Evolutionary conservation across 2,888 invertebrate species (phyloP).

Genomic region (Mesorhabditis belari): DNA sequence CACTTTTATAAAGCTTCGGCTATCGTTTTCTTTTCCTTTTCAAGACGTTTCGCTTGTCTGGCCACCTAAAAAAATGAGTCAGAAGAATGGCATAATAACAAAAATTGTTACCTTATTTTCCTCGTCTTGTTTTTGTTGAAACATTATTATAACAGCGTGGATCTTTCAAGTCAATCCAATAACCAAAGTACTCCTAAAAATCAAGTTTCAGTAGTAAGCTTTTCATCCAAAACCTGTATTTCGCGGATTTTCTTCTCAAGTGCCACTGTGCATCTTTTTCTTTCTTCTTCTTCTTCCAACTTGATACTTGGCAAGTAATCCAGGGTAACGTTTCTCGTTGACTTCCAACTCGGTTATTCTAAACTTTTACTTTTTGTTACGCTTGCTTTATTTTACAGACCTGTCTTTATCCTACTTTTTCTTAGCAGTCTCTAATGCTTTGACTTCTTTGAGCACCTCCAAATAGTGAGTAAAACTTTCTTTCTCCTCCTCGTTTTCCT

Average conservation of each 20-base stretch:
- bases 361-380: slow-evolving; percentile 8
- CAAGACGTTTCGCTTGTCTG: slow-evolving; percentile 31
- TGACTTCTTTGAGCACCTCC: slow-evolving; percentile 24
- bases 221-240: too few species aligned
- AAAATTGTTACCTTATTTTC: slow-evolving; percentile 75
- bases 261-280: slow-evolving; percentile 59
- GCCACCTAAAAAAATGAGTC: too few species aligned
- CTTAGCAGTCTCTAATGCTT: slow-evolving; percentile 5
- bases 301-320: slow-evolving; percentile 25
- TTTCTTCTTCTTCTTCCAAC: slow-evolving; percentile 35
- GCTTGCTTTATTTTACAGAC: slow-evolving; percentile 2
- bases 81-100: too few species aligned
- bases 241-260: slow-evolving; percentile 75
- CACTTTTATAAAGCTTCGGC: slow-evolving; percentile 24
- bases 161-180: slow-evolving; percentile 72
- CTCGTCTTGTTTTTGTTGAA: slow-evolving; percentile 76
- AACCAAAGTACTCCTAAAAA: slow-evolving; percentile 71
- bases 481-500: slow-evolving; percentile 43
- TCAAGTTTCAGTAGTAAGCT: too few species aligned
- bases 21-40: slow-evolving; percentile 33
- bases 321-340: slow-evolving; percentile 57
- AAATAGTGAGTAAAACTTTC: slow-evolving; percentile 30
- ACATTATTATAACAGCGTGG: slow-evolving; percentile 76
- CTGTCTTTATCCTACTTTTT: slow-evolving; percentile 7
- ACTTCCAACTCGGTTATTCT: slow-evolving; percentile 59